Evolutionary conservation across 37 sponge, comb jelly and placozoan genomes (phyloP).

Genomic region (Ianthella basta): DNA sequence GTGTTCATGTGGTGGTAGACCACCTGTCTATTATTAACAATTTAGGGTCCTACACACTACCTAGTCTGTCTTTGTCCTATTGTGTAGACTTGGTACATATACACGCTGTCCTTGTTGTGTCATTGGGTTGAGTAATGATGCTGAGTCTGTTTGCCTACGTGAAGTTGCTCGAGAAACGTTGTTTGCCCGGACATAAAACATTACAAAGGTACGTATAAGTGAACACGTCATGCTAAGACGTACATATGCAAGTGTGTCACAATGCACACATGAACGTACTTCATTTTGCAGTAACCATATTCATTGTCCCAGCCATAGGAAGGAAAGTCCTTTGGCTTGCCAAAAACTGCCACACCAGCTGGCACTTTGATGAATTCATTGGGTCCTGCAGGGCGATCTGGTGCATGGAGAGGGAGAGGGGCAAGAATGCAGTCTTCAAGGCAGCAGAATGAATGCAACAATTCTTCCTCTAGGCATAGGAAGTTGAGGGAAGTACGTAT

Average conservation of each 20-base stretch:
- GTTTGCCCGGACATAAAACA: too few relatives aligned
- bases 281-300: conserved; percentile 65
- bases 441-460: background rate
- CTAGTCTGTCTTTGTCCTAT: too few relatives aligned
- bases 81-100: too few relatives aligned
- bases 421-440: background rate
- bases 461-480: background rate
- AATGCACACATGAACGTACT: conserved; percentile 54
- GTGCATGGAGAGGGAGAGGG: background rate
- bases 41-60: too few relatives aligned
- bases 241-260: background rate
- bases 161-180: too few relatives aligned
- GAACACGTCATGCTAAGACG: background rate
- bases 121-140: too few relatives aligned
- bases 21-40: background rate
- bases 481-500: background rate
- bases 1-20: background rate
- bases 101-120: too few relatives aligned
- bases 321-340: conserved; percentile 85
- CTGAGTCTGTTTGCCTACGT: too few relatives aligned
- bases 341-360: conserved; percentile 46
- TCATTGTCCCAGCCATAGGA: conserved; percentile 96
- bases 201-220: too few relatives aligned
- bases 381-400: conserved; percentile 53
- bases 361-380: conserved; percentile 74